Percentiles rank a stretch among this genome's conserved stretches.
Evolutionary conservation across 2,797 vertebrate genomes (phyloP).

Genomic region (Stomatorhinus walkeri): DNA sequence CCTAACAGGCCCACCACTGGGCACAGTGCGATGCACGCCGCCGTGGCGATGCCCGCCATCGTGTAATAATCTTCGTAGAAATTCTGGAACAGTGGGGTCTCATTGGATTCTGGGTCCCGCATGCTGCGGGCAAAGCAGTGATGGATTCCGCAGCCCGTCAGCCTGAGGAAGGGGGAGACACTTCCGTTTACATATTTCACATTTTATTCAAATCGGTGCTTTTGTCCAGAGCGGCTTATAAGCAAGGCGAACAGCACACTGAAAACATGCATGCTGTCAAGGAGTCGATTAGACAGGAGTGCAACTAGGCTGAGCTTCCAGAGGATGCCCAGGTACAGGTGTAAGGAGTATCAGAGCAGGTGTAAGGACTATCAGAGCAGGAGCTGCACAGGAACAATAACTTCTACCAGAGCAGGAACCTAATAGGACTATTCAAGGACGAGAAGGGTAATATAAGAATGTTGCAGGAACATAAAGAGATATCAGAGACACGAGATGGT

Average conservation of each 20-base stretch:
- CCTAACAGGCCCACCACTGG: conserved; percentile 82
- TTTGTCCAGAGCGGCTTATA: neutral
- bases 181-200: conserved; percentile 60
- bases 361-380: neutral
- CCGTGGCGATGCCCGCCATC: conserved; percentile 82
- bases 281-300: neutral
- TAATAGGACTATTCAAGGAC: neutral
- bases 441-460: neutral
- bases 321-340: neutral
- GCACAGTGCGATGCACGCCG: conserved; percentile 84
- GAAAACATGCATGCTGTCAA: neutral
- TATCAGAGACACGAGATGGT: neutral
- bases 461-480: conserved; percentile 40
- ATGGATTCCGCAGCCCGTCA: conserved; percentile 92
- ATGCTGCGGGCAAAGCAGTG: conserved; percentile 95
- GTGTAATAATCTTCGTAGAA: conserved; percentile 93
- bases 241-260: neutral
- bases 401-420: neutral
- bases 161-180: conserved; percentile 81
- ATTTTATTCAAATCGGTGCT: neutral
- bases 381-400: neutral
- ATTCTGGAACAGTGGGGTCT: conserved; percentile 73
- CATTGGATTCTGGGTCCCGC: conserved; percentile 73
- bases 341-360: neutral
- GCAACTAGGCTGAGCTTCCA: neutral